phyloP scores from a whole-genome alignment of 2,797 vertebrate genomes.

The Myripristis jacobus region DNA sequence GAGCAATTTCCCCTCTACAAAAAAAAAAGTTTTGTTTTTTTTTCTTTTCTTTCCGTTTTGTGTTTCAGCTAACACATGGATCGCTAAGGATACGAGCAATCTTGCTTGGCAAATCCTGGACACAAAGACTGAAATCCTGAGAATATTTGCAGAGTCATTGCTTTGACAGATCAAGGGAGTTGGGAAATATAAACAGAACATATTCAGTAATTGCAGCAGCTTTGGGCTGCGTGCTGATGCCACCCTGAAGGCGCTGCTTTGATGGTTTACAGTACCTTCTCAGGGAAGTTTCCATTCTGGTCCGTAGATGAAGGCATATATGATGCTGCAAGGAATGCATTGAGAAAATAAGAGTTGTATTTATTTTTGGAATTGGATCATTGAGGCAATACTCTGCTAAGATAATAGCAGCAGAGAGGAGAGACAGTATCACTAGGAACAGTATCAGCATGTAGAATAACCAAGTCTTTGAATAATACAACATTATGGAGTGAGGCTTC shows the following conservation, averaged over 20 bases:
- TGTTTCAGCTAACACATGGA: constrained; percentile 64
- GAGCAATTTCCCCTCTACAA: constrained; percentile 46
- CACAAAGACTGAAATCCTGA: constrained; percentile 68
- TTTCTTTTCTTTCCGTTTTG: constrained; percentile 40
- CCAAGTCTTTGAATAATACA: neutral
- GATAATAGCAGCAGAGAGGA: neutral
- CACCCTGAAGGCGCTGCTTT: constrained; percentile 76
- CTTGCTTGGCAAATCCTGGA: constrained; percentile 75
- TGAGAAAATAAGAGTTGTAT: constrained; percentile 31
- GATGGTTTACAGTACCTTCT: constrained; percentile 79
- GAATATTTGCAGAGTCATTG: constrained; percentile 76
- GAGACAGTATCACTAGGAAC: neutral
- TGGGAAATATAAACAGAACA: constrained; percentile 80
- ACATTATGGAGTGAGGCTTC: constrained; percentile 18
- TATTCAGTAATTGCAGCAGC: constrained; percentile 78
- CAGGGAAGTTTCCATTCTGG: constrained; percentile 78
- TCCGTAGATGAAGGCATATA: constrained; percentile 74
- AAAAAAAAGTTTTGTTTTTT: too few relatives aligned
- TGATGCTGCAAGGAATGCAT: constrained; percentile 72
- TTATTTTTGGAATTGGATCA: constrained; percentile 1
- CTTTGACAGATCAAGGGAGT: constrained; percentile 78
- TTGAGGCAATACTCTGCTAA: neutral
- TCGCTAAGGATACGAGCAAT: constrained; percentile 71
- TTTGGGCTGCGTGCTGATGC: constrained; percentile 71
- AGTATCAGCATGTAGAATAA: neutral